phyloP scores from a whole-genome alignment of 2,888 invertebrate genomes.

The Diaperis boleti region DNA sequence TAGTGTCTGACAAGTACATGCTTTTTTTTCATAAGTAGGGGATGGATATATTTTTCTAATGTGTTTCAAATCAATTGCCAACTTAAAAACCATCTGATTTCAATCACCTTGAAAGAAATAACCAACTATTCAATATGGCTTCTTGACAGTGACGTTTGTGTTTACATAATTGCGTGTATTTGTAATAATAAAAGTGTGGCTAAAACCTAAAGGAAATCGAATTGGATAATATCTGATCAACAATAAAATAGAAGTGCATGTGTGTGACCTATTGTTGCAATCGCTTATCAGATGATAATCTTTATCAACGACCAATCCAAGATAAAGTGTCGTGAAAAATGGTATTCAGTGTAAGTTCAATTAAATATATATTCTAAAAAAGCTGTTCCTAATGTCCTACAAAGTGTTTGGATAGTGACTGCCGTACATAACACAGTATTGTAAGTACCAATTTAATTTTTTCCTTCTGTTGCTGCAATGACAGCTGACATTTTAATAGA shows the following conservation, averaged over 20 bases:
- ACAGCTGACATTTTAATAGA: constrained; percentile 62
- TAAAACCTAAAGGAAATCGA: constrained; percentile 37
- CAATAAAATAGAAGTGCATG: constrained; percentile 42
- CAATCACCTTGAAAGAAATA: constrained; percentile 39
- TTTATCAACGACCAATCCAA: constrained; percentile 45
- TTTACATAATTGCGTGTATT: constrained; percentile 65
- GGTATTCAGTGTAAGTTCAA: constrained; percentile 47
- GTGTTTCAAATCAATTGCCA: constrained; percentile 17
- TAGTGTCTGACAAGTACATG: too few species aligned
- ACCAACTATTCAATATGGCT: constrained; percentile 61
- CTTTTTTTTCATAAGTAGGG: too few species aligned
- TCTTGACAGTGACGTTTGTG: constrained; percentile 65
- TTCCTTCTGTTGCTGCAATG: constrained; percentile 45
- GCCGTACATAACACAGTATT: constrained; percentile 62
- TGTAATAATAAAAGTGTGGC: constrained; percentile 47
- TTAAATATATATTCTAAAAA: constrained; percentile 33
- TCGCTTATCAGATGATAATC: constrained; percentile 41
- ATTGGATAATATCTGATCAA: constrained; percentile 34
- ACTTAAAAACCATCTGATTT: constrained; percentile 43
- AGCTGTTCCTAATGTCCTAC: constrained; percentile 48
- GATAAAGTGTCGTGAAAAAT: constrained; percentile 55
- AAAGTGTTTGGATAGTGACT: constrained; percentile 60
- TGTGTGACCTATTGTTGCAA: constrained; percentile 39
- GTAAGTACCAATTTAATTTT: constrained; percentile 56
- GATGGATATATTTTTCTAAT: not conserved